These are phyloP conservation scores for Ips nitidus DNA, from an alignment of 1,140 invertebrate genomes.

Conservation along the genomic window DNA sequence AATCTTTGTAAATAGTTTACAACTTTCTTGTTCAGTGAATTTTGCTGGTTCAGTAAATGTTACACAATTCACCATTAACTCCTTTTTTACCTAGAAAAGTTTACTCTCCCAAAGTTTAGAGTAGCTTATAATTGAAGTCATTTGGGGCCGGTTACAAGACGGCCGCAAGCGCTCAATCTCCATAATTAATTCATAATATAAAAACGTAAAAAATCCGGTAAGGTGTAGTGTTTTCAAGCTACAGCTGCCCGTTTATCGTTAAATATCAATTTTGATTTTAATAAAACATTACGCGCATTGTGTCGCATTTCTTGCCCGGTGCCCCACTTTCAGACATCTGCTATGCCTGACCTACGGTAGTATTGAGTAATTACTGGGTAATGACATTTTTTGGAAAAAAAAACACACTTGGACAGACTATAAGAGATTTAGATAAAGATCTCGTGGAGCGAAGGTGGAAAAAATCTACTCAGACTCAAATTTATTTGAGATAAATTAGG, in stretches of 20 bases:
- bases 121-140: too few species aligned
- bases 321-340: background rate
- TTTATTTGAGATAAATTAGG: conserved; percentile 32
- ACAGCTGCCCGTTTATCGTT: background rate
- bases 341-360: background rate
- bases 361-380: background rate
- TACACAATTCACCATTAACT: too few species aligned
- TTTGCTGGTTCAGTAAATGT: too few species aligned
- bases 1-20: too few species aligned
- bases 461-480: conserved; percentile 18
- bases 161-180: too few species aligned
- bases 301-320: background rate
- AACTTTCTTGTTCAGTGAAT: too few species aligned
- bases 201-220: too few species aligned
- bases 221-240: background rate
- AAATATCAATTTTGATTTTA: conserved; percentile 1
- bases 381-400: background rate
- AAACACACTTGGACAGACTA: background rate
- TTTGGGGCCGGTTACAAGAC: too few species aligned
- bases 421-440: conserved; percentile 28
- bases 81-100: too few species aligned
- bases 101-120: too few species aligned
- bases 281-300: background rate
- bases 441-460: conserved; percentile 11
- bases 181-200: too few species aligned